phyloP scores from a whole-genome alignment of 2,797 vertebrate genomes.

The Coracias cyanogaster region DNA sequence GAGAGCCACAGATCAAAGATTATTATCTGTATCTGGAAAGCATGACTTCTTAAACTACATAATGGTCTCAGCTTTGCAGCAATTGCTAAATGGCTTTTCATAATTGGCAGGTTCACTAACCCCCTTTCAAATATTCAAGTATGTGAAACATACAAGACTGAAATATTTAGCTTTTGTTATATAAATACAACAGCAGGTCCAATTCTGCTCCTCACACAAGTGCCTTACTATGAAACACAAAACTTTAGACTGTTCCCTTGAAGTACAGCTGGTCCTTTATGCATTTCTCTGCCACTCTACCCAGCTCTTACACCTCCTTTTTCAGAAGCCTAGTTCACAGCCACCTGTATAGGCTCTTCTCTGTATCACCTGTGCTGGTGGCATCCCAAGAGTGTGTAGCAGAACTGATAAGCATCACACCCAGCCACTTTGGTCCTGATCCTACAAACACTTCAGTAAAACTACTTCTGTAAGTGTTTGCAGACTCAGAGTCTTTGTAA shows the following conservation, averaged over 20 bases:
- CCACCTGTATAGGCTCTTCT: background rate
- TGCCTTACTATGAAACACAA: background rate
- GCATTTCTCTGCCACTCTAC: background rate
- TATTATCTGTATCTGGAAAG: background rate
- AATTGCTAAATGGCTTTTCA: background rate
- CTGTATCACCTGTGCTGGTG: background rate
- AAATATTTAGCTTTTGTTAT: background rate
- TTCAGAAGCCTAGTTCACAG: background rate
- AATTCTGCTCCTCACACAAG: background rate
- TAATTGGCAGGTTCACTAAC: background rate
- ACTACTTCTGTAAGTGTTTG: background rate
- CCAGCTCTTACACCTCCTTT: background rate
- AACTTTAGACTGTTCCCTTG: background rate
- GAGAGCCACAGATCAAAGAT: background rate
- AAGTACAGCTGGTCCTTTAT: background rate
- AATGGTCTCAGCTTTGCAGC: background rate
- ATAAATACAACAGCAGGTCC: background rate
- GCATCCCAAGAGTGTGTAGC: background rate
- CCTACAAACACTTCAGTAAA: background rate
- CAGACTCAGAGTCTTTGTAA: background rate
- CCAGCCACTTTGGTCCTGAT: background rate
- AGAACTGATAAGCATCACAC: background rate
- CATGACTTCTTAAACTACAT: background rate
- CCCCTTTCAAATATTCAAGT: background rate
- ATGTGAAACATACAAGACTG: rapidly evolving